These are phyloP conservation scores for Osmerus mordax DNA, from an alignment of 2,113 vertebrate genomes.

Conservation along the genomic window DNA sequence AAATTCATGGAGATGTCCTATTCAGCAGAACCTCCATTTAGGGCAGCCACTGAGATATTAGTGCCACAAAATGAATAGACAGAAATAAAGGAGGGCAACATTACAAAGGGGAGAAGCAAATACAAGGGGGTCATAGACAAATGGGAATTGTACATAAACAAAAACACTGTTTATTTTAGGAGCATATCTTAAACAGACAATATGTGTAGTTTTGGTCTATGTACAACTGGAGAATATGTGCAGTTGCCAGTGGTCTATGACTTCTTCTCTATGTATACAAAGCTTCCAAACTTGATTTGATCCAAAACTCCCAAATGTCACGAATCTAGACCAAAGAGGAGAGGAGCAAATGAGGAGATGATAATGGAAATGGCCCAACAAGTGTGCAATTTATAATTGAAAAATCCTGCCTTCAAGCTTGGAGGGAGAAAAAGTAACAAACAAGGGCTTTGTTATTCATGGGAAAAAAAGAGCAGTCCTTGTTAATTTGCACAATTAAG, in stretches of 20 bases:
- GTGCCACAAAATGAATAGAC: conserved; percentile 66
- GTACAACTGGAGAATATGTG: neutral
- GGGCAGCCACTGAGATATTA: conserved; percentile 52
- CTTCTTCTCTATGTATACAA: too few species aligned
- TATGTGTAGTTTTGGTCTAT: too few species aligned
- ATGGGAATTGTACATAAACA: conserved; percentile 36
- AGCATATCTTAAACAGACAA: too few species aligned
- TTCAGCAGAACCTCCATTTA: conserved; percentile 66
- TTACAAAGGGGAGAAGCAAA: conserved; percentile 43
- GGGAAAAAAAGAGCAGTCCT: conserved; percentile 52
- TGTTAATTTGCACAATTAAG: conserved; percentile 76
- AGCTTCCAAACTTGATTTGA: neutral
- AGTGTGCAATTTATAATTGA: conserved; percentile 43
- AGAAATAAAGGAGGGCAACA: conserved; percentile 57
- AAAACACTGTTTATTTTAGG: neutral
- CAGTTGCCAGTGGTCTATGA: neutral
- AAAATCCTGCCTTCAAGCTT: conserved; percentile 18
- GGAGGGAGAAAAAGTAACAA: conserved; percentile 37
- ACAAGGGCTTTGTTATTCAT: conserved; percentile 71
- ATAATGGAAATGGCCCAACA: conserved; percentile 47
- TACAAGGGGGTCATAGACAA: conserved; percentile 53
- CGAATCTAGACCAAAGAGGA: neutral
- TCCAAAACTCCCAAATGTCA: too few species aligned
- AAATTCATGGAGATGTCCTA: conserved; percentile 70
- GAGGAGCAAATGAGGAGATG: conserved; percentile 42